These are phyloP conservation scores for Uropetala carovei DNA, from an alignment of 2,888 invertebrate genomes.

Conservation along the genomic window DNA sequence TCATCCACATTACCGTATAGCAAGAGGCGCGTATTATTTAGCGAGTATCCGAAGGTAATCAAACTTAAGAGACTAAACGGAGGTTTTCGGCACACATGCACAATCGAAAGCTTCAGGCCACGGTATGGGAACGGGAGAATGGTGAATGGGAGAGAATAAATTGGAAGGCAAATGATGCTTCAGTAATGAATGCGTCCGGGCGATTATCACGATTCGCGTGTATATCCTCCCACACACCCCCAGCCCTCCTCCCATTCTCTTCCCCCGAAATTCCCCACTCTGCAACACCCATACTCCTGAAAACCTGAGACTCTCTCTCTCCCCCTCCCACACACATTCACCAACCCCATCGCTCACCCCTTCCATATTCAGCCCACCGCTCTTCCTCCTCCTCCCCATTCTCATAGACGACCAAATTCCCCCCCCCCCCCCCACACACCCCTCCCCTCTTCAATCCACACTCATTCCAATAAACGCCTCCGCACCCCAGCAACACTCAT, in stretches of 20 bases:
- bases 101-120: not conserved
- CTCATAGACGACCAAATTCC: not conserved
- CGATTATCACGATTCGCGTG: constrained; percentile 49
- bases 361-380: not conserved
- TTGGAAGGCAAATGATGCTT: constrained; percentile 61
- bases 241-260: not conserved
- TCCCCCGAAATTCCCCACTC: not conserved
- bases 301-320: not conserved
- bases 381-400: not conserved
- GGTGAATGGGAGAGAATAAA: constrained; percentile 50
- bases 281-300: not conserved
- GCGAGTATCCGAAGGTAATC: not conserved
- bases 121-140: not conserved
- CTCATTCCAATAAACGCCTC: not conserved
- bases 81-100: not conserved
- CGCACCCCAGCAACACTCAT: constrained; percentile 33
- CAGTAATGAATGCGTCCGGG: constrained; percentile 59
- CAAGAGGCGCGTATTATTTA: not conserved
- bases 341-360: not conserved
- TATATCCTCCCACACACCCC: constrained; percentile 8
- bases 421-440: not conserved
- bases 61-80: not conserved
- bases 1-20: too few relatives aligned
- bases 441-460: too few relatives aligned
- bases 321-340: not conserved